These are phyloP conservation scores for Myanophis thanlyinensis DNA, from an alignment of 2,113 vertebrate genomes.

Conservation along the genomic window DNA sequence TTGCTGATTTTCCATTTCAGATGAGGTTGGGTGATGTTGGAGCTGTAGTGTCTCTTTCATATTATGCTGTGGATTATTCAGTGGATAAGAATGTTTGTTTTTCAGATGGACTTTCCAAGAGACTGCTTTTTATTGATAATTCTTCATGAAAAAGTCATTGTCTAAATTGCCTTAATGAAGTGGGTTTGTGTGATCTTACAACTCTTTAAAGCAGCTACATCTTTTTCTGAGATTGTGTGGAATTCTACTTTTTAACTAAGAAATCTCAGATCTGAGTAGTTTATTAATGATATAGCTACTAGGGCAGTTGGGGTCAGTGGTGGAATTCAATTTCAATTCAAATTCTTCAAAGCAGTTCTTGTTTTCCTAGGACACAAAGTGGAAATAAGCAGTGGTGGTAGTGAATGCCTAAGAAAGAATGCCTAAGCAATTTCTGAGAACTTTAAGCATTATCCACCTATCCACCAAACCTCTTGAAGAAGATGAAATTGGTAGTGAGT, in stretches of 20 bases:
- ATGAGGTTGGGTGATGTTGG: neutral
- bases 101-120: neutral
- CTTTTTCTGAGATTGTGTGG: constrained; percentile 16
- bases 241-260: neutral
- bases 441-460: neutral
- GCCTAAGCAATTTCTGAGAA: neutral
- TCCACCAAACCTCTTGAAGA: neutral
- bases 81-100: neutral
- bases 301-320: neutral
- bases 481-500: neutral
- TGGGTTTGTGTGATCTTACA: constrained; percentile 39
- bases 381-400: neutral
- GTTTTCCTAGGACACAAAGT: neutral
- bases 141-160: constrained; percentile 44
- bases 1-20: neutral
- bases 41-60: neutral
- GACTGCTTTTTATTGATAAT: constrained; percentile 28
- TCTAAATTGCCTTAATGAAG: constrained; percentile 13
- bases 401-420: neutral
- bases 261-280: neutral
- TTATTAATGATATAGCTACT: neutral
- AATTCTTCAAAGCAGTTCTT: neutral
- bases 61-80: neutral
- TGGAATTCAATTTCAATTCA: too few relatives aligned
- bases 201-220: neutral